These are phyloP conservation scores for Fopius arisanus DNA, from an alignment of 1,140 invertebrate species.

Conservation along the genomic window DNA sequence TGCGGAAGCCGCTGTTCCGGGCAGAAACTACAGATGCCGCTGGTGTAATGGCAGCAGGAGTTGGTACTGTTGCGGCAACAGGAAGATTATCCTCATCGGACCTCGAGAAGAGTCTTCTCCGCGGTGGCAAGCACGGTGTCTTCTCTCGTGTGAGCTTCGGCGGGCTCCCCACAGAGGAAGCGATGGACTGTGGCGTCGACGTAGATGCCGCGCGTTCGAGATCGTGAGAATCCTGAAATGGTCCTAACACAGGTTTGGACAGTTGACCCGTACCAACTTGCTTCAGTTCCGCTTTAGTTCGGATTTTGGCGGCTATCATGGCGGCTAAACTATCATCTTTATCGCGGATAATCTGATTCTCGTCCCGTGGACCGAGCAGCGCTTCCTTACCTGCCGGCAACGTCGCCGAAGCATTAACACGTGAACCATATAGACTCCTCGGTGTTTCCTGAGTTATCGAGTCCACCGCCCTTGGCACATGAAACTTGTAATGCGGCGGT, in stretches of 20 bases:
- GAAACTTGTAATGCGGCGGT: slow-evolving; percentile 69
- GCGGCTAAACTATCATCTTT: slow-evolving; percentile 66
- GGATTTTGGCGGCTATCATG: slow-evolving; percentile 74
- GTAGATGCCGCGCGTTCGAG: slow-evolving; percentile 52
- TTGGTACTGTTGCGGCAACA: slow-evolving; percentile 40
- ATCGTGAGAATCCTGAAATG: slow-evolving; percentile 48
- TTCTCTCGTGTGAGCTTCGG: slow-evolving; percentile 66
- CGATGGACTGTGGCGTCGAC: slow-evolving; percentile 52
- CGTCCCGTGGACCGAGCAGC: slow-evolving; percentile 47
- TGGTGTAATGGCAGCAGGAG: slow-evolving; percentile 38
- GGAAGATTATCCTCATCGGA: slow-evolving; percentile 62
- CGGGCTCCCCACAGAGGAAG: slow-evolving; percentile 59
- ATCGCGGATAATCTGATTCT: slow-evolving; percentile 59
- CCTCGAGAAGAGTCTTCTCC: slow-evolving; percentile 63
- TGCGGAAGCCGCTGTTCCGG: slow-evolving; percentile 65
- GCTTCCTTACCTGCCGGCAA: slow-evolving; percentile 52
- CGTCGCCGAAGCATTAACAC: slow-evolving; percentile 55
- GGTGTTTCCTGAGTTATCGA: slow-evolving; percentile 64
- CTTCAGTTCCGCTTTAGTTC: slow-evolving; percentile 84
- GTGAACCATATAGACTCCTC: slow-evolving; percentile 50
- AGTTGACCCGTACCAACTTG: slow-evolving; percentile 63
- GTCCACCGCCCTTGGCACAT: slow-evolving; percentile 74
- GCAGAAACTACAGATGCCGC: slow-evolving; percentile 49
- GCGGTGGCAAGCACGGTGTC: slow-evolving; percentile 49
- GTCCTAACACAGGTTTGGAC: slow-evolving; percentile 38